A percentile compares a stretch with the other conserved stretches of the same genome.
Conservation (phyloP, 2,113 vertebrate species). For the Dasypus novemcinctus region DNA sequence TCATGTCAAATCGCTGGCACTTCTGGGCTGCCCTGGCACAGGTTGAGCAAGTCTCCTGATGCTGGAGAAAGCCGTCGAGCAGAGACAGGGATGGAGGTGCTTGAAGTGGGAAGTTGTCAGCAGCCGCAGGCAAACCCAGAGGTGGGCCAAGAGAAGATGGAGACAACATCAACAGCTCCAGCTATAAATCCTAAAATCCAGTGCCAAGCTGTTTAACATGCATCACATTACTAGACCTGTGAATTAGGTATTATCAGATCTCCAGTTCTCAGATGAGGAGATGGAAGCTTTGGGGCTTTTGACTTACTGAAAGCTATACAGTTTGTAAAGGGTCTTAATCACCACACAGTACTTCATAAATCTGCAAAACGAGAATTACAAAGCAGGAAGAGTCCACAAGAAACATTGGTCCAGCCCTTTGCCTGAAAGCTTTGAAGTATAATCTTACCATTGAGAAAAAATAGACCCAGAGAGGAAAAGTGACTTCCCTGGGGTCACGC, state of each 20-base stretch:
- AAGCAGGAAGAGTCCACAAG: not conserved
- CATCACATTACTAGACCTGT: not conserved
- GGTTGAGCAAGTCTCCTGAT: not conserved
- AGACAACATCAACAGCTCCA: not conserved
- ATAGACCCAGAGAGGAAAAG: not conserved
- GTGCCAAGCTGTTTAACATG: not conserved
- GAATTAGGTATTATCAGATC: not conserved
- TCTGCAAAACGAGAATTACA: not conserved
- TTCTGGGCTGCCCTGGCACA: not conserved
- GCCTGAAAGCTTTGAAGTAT: slow-evolving; percentile 5
- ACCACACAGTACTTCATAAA: not conserved
- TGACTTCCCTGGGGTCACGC: not conserved
- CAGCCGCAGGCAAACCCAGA: not conserved
- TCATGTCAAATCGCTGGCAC: not conserved
- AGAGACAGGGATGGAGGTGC: not conserved
- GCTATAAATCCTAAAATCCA: not conserved
- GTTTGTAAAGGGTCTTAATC: not conserved
- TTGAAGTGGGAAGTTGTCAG: not conserved
- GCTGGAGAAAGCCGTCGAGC: not conserved
- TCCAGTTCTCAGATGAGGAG: not conserved
- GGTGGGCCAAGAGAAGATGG: not conserved
- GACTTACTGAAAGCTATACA: not conserved
- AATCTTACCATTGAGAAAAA: slow-evolving; percentile 17
- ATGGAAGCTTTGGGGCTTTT: not conserved
- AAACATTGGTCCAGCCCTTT: not conserved